phyloP scores from a whole-genome alignment of 2,888 invertebrate species.

The Lepidocyrtinus sp. region DNA sequence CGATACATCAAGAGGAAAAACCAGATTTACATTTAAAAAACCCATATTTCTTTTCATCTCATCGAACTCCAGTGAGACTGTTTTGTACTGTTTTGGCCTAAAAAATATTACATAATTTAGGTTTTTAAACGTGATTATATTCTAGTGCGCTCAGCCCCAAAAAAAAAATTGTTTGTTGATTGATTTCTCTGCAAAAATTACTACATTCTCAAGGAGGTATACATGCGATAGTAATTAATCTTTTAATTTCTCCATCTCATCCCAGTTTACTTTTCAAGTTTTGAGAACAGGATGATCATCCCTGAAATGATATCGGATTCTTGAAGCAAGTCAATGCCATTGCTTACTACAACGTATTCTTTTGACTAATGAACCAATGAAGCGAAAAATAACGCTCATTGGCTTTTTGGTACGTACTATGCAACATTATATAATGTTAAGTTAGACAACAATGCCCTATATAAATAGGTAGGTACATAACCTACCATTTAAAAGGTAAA shows the following conservation, averaged over 20 bases:
- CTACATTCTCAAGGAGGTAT: conserved; percentile 33
- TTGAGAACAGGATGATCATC: conserved; percentile 8
- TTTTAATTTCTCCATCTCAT: not conserved
- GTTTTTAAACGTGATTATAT: no score
- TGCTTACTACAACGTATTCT: not conserved
- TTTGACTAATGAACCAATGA: conserved; percentile 38
- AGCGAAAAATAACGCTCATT: not conserved
- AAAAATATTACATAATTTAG: not conserved
- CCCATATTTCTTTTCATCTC: not conserved
- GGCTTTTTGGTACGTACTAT: not conserved
- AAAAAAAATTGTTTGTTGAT: not conserved
- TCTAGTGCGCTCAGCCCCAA: no score
- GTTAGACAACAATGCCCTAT: conserved; percentile 1
- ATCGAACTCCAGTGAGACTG: not conserved
- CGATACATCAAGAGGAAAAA: conserved; percentile 12
- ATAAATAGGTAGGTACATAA: conserved; percentile 17
- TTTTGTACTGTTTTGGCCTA: not conserved
- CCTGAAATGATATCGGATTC: conserved; percentile 23
- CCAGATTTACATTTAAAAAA: not conserved
- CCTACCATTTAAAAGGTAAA: not conserved
- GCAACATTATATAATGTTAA: not conserved
- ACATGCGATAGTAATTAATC: conserved; percentile 11
- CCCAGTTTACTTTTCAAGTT: conserved; percentile 1
- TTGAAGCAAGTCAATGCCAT: conserved; percentile 39
- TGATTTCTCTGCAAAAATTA: conserved; percentile 9